These are phyloP conservation scores for Coccyzus lansbergi DNA, from an alignment of 2,797 vertebrate species.

Conservation along the genomic window DNA sequence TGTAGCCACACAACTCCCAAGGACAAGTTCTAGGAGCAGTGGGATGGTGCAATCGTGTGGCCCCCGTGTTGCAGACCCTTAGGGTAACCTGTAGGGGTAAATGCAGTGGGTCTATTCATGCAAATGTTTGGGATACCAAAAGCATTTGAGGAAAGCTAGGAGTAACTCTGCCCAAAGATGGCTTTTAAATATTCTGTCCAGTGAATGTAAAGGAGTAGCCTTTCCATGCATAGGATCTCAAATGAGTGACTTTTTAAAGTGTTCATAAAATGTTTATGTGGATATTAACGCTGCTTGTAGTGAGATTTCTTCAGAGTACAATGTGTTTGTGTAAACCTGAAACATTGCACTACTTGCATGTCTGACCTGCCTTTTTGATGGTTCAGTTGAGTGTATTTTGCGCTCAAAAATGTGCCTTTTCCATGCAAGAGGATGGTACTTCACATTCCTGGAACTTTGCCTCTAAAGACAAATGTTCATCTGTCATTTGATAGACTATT, in stretches of 20 bases:
- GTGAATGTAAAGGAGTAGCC: conserved; percentile 49
- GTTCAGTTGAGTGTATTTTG: conserved; percentile 7
- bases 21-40: background rate
- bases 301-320: conserved; percentile 50
- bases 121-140: background rate
- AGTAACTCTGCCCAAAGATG: background rate
- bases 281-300: conserved; percentile 36
- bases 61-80: background rate
- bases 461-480: conserved; percentile 31
- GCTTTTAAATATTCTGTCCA: conserved; percentile 5
- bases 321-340: background rate
- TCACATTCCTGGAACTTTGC: conserved; percentile 55
- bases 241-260: background rate
- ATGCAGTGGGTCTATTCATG: background rate
- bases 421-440: conserved; percentile 26
- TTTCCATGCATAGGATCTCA: background rate
- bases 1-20: background rate
- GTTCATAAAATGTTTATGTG: conserved; percentile 50
- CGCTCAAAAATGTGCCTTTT: conserved; percentile 70
- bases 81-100: background rate
- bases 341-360: conserved; percentile 61
- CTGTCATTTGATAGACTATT: conserved; percentile 61
- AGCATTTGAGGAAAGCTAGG: background rate
- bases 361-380: conserved; percentile 65
- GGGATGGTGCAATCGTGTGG: conserved; percentile 45